Conservation (phyloP, 2,113 vertebrate species). For the Otus sunia region DNA sequence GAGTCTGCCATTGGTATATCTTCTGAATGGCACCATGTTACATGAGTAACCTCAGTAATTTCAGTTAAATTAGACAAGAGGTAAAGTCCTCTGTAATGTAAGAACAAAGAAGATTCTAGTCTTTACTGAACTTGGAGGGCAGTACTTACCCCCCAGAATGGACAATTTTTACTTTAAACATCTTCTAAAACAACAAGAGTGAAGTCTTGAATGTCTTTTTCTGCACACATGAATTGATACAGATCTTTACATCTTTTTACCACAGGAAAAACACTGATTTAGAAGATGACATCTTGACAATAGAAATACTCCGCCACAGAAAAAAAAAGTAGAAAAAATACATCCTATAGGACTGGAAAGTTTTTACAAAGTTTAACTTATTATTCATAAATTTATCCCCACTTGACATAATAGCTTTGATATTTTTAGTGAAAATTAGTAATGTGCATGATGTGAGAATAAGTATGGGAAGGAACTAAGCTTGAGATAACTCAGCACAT, state of each 20-base stretch:
- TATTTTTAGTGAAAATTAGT: neutral
- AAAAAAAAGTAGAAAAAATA: neutral
- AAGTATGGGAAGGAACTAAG: neutral
- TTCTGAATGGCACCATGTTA: neutral
- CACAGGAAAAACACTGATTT: neutral
- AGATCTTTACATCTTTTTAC: neutral
- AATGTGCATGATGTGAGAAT: neutral
- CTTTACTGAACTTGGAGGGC: neutral
- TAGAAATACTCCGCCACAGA: neutral
- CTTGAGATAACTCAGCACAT: neutral
- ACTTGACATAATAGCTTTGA: neutral
- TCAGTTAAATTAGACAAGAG: neutral
- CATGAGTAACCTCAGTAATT: conserved; percentile 1
- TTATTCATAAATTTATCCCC: neutral
- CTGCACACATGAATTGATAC: neutral
- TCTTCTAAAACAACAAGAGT: neutral
- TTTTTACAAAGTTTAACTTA: neutral
- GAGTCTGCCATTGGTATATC: neutral
- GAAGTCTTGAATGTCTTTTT: neutral
- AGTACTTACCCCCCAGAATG: neutral
- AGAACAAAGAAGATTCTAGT: neutral
- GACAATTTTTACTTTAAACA: neutral
- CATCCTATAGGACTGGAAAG: neutral
- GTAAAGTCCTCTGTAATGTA: neutral
- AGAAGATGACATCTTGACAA: neutral